Conservation (phyloP, 2,888 invertebrate species). For the Euzophera pinguis region DNA sequence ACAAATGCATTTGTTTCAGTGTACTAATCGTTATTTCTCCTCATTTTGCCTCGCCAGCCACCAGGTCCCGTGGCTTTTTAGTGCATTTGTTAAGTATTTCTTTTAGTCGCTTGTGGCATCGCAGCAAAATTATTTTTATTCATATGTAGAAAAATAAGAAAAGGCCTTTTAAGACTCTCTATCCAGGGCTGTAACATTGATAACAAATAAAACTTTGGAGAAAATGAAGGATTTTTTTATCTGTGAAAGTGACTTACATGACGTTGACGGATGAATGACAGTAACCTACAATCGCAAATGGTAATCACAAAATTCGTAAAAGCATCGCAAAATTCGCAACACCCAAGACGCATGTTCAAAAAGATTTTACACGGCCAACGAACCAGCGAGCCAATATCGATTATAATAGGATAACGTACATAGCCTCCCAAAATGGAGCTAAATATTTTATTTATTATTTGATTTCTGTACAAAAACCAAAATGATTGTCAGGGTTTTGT, state of each 20-base stretch:
- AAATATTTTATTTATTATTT: slow-evolving; percentile 39
- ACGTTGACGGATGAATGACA: background rate
- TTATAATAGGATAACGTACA: slow-evolving; percentile 59
- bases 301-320: slow-evolving; percentile 35
- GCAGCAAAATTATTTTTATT: too few species aligned
- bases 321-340: slow-evolving; percentile 29
- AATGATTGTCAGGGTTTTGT: slow-evolving; percentile 54
- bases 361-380: slow-evolving; percentile 51
- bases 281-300: background rate
- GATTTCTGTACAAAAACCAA: slow-evolving; percentile 29
- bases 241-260: background rate
- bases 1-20: too few species aligned
- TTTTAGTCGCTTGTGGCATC: too few species aligned
- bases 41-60: too few species aligned
- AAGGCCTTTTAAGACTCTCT: too few species aligned
- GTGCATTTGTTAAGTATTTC: too few species aligned
- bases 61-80: too few species aligned
- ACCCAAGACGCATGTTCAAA: slow-evolving; percentile 71
- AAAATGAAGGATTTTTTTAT: background rate
- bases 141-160: too few species aligned
- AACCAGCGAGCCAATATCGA: slow-evolving; percentile 62
- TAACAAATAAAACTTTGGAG: background rate
- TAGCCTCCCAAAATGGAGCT: slow-evolving; percentile 42
- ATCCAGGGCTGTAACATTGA: too few species aligned
- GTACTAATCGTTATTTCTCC: too few species aligned